Evolutionary conservation across 37 sponge, comb jelly and placozoan species (phyloP).

Genomic region (Halisarca cf. caerulea): DNA sequence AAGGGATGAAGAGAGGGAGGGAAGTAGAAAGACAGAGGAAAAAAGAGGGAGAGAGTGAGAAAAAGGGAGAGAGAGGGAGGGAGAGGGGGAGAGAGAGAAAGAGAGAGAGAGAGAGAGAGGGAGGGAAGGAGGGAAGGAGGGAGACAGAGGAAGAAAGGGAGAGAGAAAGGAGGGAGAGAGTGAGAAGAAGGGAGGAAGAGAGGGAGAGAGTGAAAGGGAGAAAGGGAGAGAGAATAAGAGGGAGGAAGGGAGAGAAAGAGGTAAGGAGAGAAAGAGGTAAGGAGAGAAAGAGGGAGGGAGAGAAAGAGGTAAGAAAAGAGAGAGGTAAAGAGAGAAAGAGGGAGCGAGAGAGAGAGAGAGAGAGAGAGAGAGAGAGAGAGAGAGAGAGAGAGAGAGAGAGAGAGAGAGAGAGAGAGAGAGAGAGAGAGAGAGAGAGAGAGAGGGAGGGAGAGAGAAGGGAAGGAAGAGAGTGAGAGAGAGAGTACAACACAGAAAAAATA

Average conservation of each 20-base stretch:
- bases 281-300: not conserved
- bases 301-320: not conserved
- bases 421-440: conserved; percentile 1
- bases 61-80: not conserved
- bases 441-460: not conserved
- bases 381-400: not conserved
- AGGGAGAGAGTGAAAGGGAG: not conserved
- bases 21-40: not conserved
- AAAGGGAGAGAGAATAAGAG: not conserved
- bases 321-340: not conserved
- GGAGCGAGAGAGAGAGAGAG: not conserved
- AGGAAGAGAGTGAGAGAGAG: too few relatives aligned
- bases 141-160: not conserved
- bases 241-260: conserved; percentile 29
- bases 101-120: not conserved
- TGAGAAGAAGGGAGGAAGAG: too few relatives aligned
- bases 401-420: not conserved
- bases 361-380: conserved; percentile 3
- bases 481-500: too few relatives aligned
- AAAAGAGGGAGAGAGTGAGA: not conserved
- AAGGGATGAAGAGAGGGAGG: not conserved
- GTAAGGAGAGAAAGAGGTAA: not conserved
- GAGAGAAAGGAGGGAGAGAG: not conserved
- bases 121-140: not conserved
- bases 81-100: not conserved